A percentile compares a stretch with the other conserved stretches of the same genome.
phyloP scores from a whole-genome alignment of 2,888 invertebrate genomes.

The Molorchus minor region DNA sequence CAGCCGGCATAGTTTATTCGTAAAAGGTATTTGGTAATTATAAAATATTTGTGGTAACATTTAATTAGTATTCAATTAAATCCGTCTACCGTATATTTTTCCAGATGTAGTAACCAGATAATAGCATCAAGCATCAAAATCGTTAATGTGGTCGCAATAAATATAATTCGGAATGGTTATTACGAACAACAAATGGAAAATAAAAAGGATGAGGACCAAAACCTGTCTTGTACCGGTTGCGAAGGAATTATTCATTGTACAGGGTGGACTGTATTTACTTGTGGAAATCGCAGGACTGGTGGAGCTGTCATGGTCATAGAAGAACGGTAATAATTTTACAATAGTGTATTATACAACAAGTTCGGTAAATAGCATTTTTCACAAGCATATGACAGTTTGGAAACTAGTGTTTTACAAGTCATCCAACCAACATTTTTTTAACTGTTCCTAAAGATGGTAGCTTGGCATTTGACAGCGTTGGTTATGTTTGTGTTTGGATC shows the following conservation, averaged over 20 bases:
- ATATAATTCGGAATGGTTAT: conserved; percentile 22
- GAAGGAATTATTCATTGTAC: conserved; percentile 14
- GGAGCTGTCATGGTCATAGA: too few relatives aligned
- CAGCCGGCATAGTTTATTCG: conserved; percentile 16
- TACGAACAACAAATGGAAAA: conserved; percentile 18
- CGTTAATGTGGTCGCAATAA: conserved; percentile 17
- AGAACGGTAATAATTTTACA: too few relatives aligned
- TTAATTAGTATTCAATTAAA: conserved; percentile 24
- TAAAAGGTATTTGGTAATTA: conserved; percentile 22
- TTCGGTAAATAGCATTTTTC: too few relatives aligned
- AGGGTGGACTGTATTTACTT: conserved; percentile 3
- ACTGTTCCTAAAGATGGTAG: too few relatives aligned
- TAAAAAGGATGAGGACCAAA: conserved; percentile 14
- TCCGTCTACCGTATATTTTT: background rate
- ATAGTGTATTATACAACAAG: too few relatives aligned
- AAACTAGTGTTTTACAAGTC: too few relatives aligned
- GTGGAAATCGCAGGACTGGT: too few relatives aligned
- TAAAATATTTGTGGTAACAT: conserved; percentile 18
- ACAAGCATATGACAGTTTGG: too few relatives aligned
- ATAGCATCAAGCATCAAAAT: conserved; percentile 23
- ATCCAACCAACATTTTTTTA: too few relatives aligned
- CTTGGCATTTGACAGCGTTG: too few relatives aligned
- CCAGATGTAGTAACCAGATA: conserved; percentile 11
- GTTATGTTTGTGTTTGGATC: too few relatives aligned
- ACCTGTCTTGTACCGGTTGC: conserved; percentile 17